Percentiles rank a stretch among this genome's conserved stretches.
Conservation (phyloP, 2,113 vertebrate species). For the Struthio camelus region DNA sequence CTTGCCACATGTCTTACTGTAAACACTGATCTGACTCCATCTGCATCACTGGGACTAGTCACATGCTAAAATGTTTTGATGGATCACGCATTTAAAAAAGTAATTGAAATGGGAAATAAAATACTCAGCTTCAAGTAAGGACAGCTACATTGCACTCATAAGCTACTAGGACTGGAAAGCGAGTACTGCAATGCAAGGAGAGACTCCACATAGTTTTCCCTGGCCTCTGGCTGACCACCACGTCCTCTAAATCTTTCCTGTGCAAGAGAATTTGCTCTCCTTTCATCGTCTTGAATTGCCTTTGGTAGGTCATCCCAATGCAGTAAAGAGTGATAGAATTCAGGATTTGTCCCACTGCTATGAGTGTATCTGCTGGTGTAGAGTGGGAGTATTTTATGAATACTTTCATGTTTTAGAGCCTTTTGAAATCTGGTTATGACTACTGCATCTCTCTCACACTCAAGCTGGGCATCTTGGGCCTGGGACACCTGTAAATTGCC, state of each 20-base stretch:
- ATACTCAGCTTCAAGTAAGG: background rate
- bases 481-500: background rate
- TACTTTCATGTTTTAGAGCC: background rate
- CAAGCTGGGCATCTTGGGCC: background rate
- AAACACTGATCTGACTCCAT: background rate
- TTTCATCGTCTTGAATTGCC: background rate
- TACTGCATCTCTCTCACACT: fast-evolving
- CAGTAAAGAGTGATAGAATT: background rate
- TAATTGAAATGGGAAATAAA: conserved; percentile 8
- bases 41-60: background rate
- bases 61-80: background rate
- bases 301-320: background rate
- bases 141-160: background rate
- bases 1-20: background rate
- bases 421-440: background rate
- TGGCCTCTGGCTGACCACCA: background rate
- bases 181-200: background rate
- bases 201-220: background rate
- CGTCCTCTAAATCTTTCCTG: background rate
- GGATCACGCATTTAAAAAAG: background rate
- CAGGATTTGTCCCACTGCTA: background rate
- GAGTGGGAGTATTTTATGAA: background rate
- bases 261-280: background rate
- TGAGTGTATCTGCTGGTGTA: background rate
- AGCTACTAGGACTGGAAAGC: background rate